Percentiles rank a stretch among this genome's conserved stretches.
phyloP scores from a whole-genome alignment of 1,140 invertebrate genomes.

The Tigriopus japonicus region DNA sequence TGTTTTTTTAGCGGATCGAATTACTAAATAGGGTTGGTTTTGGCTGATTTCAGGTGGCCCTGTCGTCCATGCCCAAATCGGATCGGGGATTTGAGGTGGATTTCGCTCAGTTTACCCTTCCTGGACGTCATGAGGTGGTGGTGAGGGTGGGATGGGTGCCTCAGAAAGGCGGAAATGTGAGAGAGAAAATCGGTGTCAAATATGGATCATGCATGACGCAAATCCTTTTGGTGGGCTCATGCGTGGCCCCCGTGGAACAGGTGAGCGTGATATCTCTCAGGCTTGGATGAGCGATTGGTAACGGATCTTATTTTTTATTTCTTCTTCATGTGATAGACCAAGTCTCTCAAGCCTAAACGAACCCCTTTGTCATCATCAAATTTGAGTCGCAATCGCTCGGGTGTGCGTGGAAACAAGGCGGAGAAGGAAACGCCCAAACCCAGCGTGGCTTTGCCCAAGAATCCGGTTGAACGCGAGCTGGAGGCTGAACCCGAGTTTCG shows the following conservation, averaged over 20 bases:
- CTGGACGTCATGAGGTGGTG: constrained; percentile 26
- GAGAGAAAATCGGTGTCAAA: background rate
- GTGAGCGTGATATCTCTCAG: too few species aligned
- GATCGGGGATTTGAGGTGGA: constrained; percentile 19
- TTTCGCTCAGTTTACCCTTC: constrained; percentile 25
- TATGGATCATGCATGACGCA: background rate
- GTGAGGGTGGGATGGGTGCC: background rate
- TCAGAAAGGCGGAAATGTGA: background rate
- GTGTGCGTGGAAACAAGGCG: too few species aligned
- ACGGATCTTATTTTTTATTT: too few species aligned
- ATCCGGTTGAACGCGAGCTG: too few species aligned
- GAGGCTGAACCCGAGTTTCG: too few species aligned
- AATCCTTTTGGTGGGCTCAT: background rate
- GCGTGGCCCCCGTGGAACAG: background rate
- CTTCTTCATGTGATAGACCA: background rate
- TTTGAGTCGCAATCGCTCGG: too few species aligned
- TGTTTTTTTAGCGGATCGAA: background rate
- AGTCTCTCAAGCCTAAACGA: background rate
- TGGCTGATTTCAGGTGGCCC: background rate
- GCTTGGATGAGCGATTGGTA: too few species aligned
- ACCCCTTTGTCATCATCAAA: too few species aligned
- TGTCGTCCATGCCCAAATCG: background rate
- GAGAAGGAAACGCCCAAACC: too few species aligned
- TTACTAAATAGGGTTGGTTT: background rate
- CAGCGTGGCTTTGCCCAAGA: too few species aligned